phyloP scores from a whole-genome alignment of 2,113 vertebrate species.

The Cricetomys ansorgei region DNA sequence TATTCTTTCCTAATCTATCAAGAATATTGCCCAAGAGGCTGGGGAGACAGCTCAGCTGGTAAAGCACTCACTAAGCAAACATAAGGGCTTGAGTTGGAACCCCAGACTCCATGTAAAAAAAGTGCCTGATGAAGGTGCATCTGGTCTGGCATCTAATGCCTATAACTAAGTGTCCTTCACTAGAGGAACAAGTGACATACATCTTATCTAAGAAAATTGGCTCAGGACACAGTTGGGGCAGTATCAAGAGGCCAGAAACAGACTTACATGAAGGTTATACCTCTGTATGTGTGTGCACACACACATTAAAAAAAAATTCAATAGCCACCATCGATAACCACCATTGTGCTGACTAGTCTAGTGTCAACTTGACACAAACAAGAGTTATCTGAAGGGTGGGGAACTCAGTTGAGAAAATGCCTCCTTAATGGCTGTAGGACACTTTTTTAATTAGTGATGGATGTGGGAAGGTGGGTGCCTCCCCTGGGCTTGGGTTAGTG shows the following conservation, averaged over 20 bases:
- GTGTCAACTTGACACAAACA: neutral
- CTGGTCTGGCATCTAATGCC: neutral
- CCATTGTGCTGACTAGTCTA: neutral
- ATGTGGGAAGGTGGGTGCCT: neutral
- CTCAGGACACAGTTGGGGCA: neutral
- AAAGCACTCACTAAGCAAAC: neutral
- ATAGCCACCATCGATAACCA: neutral
- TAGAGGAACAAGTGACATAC: neutral
- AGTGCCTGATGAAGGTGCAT: neutral
- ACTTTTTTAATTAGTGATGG: neutral
- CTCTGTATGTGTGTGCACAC: too few species aligned
- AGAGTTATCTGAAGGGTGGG: neutral
- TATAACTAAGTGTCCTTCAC: neutral
- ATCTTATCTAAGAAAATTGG: neutral
- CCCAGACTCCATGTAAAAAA: neutral
- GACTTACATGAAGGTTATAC: neutral
- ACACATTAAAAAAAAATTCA: neutral
- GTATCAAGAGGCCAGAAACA: neutral
- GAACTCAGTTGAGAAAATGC: neutral
- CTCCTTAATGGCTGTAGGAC: neutral
- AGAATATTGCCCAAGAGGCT: neutral
- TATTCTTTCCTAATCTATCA: neutral
- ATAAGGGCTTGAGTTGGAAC: neutral
- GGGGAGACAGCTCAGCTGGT: neutral
- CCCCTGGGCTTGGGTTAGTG: neutral